Evolutionary conservation across 2,888 invertebrate genomes (phyloP).

Genomic region (Lasioglossum vierecki): DNA sequence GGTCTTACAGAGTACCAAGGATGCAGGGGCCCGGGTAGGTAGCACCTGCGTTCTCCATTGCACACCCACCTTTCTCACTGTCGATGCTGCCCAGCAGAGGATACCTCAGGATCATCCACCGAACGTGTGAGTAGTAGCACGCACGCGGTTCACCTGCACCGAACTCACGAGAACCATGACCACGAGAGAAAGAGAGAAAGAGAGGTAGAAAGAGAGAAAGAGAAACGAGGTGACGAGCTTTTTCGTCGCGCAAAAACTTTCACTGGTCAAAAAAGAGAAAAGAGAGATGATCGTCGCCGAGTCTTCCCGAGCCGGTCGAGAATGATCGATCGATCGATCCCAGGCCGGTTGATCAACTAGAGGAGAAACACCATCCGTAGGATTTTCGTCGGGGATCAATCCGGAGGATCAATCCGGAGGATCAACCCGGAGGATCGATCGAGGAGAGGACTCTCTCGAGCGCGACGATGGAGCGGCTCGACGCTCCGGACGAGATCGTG

Average conservation of each 20-base stretch:
- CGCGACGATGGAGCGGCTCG: slow-evolving; percentile 74
- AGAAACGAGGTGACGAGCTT: background rate
- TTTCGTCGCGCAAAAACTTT: background rate
- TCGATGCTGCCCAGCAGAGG: background rate
- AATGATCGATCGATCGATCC: slow-evolving; percentile 24
- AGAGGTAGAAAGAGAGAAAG: no score
- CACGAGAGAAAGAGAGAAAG: background rate
- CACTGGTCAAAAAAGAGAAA: background rate
- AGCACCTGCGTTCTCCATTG: background rate
- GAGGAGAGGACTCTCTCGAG: slow-evolving; percentile 12
- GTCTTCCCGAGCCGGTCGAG: background rate
- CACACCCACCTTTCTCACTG: slow-evolving; percentile 46
- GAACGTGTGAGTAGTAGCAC: slow-evolving; percentile 38
- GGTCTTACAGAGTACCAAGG: background rate
- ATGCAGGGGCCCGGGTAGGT: background rate
- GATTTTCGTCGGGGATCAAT: slow-evolving; percentile 13
- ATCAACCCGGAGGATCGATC: slow-evolving; percentile 45
- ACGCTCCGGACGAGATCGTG: slow-evolving; percentile 81
- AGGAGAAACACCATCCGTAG: background rate
- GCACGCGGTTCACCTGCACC: slow-evolving; percentile 59
- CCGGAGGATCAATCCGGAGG: slow-evolving; percentile 48
- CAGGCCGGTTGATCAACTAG: slow-evolving; percentile 18
- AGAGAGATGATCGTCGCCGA: background rate
- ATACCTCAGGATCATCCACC: slow-evolving; percentile 28
- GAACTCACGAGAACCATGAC: slow-evolving; percentile 50